Percentiles rank a stretch among this genome's conserved stretches.
These are phyloP conservation scores for Diarsia mendica DNA, from an alignment of 2,888 invertebrate genomes.

Conservation along the genomic window DNA sequence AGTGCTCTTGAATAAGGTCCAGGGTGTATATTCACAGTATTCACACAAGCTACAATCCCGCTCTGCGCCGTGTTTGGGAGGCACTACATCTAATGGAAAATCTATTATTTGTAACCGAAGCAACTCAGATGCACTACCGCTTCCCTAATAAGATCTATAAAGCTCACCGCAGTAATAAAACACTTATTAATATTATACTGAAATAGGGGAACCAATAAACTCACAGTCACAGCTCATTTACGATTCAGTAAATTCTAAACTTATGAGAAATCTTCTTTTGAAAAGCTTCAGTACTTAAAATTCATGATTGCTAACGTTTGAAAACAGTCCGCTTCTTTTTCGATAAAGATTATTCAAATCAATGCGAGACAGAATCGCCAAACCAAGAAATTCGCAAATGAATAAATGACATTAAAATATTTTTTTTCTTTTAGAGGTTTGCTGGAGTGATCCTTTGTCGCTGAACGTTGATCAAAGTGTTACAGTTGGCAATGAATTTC, in stretches of 20 bases:
- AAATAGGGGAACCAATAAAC: slow-evolving; percentile 61
- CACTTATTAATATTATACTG: slow-evolving; percentile 54
- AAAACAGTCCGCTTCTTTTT: slow-evolving; percentile 36
- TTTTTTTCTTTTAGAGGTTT: slow-evolving; percentile 45
- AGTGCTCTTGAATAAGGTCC: slow-evolving; percentile 61
- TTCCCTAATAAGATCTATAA: slow-evolving; percentile 70
- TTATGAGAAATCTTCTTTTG: slow-evolving; percentile 21
- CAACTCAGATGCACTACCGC: slow-evolving; percentile 66
- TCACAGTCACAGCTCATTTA: slow-evolving; percentile 52
- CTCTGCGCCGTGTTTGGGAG: slow-evolving; percentile 63
- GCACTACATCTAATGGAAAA: slow-evolving; percentile 79
- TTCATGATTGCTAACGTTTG: slow-evolving; percentile 50
- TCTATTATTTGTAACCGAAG: slow-evolving; percentile 77
- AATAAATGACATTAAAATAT: slow-evolving; percentile 58
- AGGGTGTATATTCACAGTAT: slow-evolving; percentile 71
- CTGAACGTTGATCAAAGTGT: slow-evolving; percentile 24
- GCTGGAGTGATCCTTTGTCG: slow-evolving; percentile 13
- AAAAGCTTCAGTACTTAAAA: slow-evolving; percentile 34
- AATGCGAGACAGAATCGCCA: slow-evolving; percentile 60
- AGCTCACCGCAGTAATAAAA: slow-evolving; percentile 60
- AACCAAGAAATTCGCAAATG: slow-evolving; percentile 65
- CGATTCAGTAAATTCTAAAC: slow-evolving; percentile 48
- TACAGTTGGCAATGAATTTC: background rate
- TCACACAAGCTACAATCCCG: slow-evolving; percentile 54
- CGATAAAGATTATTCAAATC: slow-evolving; percentile 57